These are phyloP conservation scores for Brenthis daphne DNA, from an alignment of 2,888 invertebrate species.

Conservation along the genomic window DNA sequence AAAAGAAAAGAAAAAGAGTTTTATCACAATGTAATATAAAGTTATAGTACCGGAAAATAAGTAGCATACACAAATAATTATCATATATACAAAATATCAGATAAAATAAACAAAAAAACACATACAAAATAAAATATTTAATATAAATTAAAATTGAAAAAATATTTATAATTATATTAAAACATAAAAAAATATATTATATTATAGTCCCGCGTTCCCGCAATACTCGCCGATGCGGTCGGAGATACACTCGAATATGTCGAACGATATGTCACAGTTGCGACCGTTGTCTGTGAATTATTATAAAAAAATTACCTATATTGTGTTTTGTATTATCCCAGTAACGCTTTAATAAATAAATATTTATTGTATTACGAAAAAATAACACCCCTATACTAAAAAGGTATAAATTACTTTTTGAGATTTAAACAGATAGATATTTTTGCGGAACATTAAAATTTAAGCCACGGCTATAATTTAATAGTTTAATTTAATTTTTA, in stretches of 20 bases:
- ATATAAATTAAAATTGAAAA: not conserved
- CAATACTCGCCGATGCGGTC: slow-evolving; percentile 89
- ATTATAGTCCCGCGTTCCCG: slow-evolving; percentile 72
- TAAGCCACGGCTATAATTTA: too few species aligned
- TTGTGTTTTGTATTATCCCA: too few species aligned
- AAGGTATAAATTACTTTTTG: too few species aligned
- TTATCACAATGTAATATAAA: too few species aligned
- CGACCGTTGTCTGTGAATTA: slow-evolving; percentile 84
- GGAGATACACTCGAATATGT: slow-evolving; percentile 90
- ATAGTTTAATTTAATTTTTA: too few species aligned
- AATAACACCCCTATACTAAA: not conserved
- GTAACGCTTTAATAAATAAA: not conserved
- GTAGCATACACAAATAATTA: too few species aligned
- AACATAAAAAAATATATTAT: slow-evolving; percentile 7
- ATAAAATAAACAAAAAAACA: not conserved
- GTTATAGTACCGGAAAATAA: too few species aligned
- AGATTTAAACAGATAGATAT: too few species aligned
- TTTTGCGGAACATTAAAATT: too few species aligned
- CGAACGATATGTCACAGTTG: slow-evolving; percentile 89
- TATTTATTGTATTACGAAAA: not conserved
- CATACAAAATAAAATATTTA: not conserved
- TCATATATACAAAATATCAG: not conserved
- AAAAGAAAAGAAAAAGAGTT: too few species aligned
- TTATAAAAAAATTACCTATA: not conserved
- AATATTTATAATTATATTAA: too few species aligned